Percentiles rank a stretch among this genome's conserved stretches.
Conservation (phyloP, 1,140 invertebrate species). For the Olivierus martensii region DNA sequence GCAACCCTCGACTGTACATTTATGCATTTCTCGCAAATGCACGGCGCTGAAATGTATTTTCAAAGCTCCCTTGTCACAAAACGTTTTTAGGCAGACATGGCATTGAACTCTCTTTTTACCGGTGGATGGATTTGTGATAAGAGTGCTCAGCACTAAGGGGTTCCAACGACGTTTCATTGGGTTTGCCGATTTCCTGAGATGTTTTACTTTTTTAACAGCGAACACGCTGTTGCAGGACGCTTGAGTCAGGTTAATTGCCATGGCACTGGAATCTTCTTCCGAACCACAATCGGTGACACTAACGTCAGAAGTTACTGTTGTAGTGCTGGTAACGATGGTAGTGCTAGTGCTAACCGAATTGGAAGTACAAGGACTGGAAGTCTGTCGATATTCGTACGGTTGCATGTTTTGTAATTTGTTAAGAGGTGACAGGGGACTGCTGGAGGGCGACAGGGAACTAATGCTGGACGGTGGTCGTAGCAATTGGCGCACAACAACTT, state of each 20-base stretch:
- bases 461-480: not conserved
- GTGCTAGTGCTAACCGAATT: constrained; percentile 31
- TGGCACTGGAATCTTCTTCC: constrained; percentile 20
- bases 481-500: not conserved
- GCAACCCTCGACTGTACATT: constrained; percentile 95
- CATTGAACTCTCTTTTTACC: constrained; percentile 96
- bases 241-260: constrained; percentile 20
- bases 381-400: constrained; percentile 69
- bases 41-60: constrained; percentile 99
- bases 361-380: constrained; percentile 25
- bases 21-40: constrained; percentile 96
- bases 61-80: constrained; percentile 98
- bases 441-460: not conserved
- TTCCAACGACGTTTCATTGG: constrained; percentile 85
- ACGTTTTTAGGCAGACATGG: constrained; percentile 95
- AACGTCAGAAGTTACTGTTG: constrained; percentile 10
- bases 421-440: constrained; percentile 42
- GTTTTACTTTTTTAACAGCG: constrained; percentile 32
- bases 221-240: constrained; percentile 20
- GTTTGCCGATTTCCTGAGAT: constrained; percentile 61
- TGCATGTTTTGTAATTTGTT: constrained; percentile 88
- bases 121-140: constrained; percentile 78
- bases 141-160: constrained; percentile 71
- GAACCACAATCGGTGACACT: constrained; percentile 16
- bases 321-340: no score